A percentile compares a stretch with the other conserved stretches of the same genome.
These are phyloP conservation scores for Cuculus canorus DNA, from an alignment of 2,797 vertebrate species.

Conservation along the genomic window DNA sequence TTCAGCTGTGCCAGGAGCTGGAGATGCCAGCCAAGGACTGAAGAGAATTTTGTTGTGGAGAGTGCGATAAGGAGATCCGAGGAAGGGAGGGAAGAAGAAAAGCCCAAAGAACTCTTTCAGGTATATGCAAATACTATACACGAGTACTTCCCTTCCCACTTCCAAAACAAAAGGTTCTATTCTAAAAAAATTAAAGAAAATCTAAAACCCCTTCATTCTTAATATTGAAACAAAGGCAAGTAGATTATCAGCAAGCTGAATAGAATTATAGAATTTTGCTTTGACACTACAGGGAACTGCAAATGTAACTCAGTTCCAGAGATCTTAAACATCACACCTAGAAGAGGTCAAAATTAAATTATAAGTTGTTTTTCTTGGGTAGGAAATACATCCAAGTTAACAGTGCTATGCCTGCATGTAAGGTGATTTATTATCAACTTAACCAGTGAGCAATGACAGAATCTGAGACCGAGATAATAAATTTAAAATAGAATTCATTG, in stretches of 20 bases:
- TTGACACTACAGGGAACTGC: background rate
- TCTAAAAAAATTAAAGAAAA: background rate
- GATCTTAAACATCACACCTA: background rate
- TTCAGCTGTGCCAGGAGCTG: constrained; percentile 35
- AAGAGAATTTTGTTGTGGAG: background rate
- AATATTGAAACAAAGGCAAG: background rate
- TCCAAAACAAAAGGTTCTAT: background rate
- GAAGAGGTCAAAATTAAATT: background rate
- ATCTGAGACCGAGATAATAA: background rate
- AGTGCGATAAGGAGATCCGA: background rate
- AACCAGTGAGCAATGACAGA: background rate
- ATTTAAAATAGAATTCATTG: background rate
- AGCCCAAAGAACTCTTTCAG: background rate
- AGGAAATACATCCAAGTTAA: background rate
- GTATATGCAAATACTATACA: background rate
- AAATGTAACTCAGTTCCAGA: background rate
- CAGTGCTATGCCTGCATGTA: background rate
- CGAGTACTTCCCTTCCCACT: background rate
- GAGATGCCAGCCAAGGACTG: background rate
- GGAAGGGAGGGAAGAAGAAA: background rate
- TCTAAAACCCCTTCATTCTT: background rate
- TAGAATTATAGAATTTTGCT: background rate
- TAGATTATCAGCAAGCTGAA: background rate
- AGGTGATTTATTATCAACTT: background rate
- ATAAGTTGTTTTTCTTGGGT: background rate